Evolutionary conservation across 2,797 vertebrate genomes (phyloP).

Genomic region (Pipistrellus kuhlii): DNA sequence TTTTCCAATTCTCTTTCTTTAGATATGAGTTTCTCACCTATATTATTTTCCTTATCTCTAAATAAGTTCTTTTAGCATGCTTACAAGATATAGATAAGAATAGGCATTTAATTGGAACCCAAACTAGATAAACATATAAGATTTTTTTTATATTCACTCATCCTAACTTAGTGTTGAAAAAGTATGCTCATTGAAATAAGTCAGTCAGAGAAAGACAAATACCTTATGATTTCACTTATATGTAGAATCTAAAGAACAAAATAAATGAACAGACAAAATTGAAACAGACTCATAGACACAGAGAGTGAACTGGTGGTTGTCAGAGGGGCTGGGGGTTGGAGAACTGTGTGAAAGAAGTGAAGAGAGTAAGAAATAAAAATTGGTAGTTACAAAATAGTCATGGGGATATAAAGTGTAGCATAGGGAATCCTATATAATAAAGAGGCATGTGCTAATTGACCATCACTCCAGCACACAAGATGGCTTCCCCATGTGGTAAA

Average conservation of each 20-base stretch:
- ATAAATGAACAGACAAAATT: background rate
- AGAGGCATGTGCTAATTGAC: too few relatives aligned
- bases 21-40: background rate
- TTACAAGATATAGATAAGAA: background rate
- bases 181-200: background rate
- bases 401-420: background rate
- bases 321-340: background rate
- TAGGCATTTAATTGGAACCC: conserved; percentile 12
- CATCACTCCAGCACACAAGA: too few relatives aligned
- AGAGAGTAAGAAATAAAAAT: background rate
- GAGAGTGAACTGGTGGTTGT: background rate
- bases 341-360: background rate
- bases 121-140: background rate
- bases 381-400: background rate
- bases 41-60: background rate
- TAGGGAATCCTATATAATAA: background rate
- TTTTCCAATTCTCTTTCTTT: background rate
- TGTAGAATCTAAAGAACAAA: background rate
- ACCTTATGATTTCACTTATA: background rate
- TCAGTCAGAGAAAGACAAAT: background rate
- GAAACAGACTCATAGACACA: background rate
- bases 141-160: background rate
- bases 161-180: background rate
- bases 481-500: too few relatives aligned
- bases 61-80: background rate